These are phyloP conservation scores for Catamblyrhynchus diadema DNA, from an alignment of 2,797 vertebrate genomes.

Conservation along the genomic window DNA sequence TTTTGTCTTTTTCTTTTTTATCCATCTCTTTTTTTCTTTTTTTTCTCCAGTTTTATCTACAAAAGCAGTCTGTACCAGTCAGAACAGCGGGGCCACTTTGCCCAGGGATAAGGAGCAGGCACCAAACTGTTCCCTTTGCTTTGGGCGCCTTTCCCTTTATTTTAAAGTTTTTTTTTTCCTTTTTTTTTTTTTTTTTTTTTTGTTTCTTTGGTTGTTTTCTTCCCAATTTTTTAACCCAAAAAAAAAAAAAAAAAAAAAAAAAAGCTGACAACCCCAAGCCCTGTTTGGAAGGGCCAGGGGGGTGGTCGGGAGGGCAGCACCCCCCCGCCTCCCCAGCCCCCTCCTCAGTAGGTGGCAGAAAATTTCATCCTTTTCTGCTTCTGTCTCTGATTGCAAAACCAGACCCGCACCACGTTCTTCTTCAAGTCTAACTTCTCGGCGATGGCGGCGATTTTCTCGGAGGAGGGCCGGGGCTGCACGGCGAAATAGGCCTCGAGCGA, in stretches of 20 bases:
- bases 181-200: too few relatives aligned
- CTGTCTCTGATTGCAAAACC: conserved; percentile 95
- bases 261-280: not conserved
- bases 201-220: not conserved
- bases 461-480: conserved; percentile 89
- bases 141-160: not conserved
- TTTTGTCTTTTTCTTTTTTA: not conserved
- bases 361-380: conserved; percentile 97
- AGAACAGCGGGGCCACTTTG: not conserved
- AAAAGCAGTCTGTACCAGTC: conserved; percentile 53
- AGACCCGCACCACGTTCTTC: conserved; percentile 93
- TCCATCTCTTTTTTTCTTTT: not conserved
- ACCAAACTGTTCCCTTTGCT: not conserved
- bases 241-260: not conserved
- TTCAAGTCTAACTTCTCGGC: conserved; percentile 93
- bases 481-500: conserved; percentile 92
- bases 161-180: not conserved
- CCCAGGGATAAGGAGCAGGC: not conserved
- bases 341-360: conserved; percentile 86
- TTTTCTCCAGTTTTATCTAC: conserved; percentile 39
- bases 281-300: not conserved
- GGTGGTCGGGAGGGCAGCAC: not conserved
- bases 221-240: not conserved
- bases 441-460: conserved; percentile 92
- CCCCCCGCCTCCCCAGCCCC: not conserved